A percentile compares a stretch with the other conserved stretches of the same genome.
Conservation (phyloP, 2,888 invertebrate genomes). For the Opisthograptis luteolata region DNA sequence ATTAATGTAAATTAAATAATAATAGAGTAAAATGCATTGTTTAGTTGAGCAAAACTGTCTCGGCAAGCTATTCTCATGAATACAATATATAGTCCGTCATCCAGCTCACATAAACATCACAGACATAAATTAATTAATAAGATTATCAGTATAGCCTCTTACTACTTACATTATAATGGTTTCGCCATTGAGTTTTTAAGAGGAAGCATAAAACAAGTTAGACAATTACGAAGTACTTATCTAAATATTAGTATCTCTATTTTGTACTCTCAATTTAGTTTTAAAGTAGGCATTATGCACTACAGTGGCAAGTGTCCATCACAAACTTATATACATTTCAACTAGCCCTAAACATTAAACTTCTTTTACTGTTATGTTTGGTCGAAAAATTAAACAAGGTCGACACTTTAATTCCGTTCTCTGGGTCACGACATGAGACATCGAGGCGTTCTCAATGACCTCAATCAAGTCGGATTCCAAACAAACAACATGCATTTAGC, state of each 20-base stretch:
- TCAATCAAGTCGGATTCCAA: conserved; percentile 75
- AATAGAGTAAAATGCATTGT: conserved; percentile 2
- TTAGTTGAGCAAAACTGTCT: conserved; percentile 1
- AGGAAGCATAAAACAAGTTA: conserved; percentile 10
- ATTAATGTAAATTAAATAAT: conserved; percentile 8
- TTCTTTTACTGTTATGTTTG: conserved; percentile 54
- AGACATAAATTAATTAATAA: conserved; percentile 6
- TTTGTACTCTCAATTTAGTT: conserved; percentile 34
- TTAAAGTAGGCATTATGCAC: conserved; percentile 18
- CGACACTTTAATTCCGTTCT: conserved; percentile 63
- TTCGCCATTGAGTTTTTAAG: neutral
- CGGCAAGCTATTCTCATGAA: conserved; percentile 4
- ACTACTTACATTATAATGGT: neutral
- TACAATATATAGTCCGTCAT: conserved; percentile 5
- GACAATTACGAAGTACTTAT: conserved; percentile 4
- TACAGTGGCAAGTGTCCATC: conserved; percentile 48
- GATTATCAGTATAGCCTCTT: conserved; percentile 21
- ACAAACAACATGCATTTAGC: conserved; percentile 56
- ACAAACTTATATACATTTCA: conserved; percentile 37
- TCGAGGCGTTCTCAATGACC: conserved; percentile 64
- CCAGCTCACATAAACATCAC: conserved; percentile 24
- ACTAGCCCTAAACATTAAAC: conserved; percentile 45
- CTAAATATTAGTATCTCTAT: conserved; percentile 30
- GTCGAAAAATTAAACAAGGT: conserved; percentile 72
- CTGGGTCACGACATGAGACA: conserved; percentile 74